Conservation (phyloP, 1,140 invertebrate genomes). For the Papilio polytes region DNA sequence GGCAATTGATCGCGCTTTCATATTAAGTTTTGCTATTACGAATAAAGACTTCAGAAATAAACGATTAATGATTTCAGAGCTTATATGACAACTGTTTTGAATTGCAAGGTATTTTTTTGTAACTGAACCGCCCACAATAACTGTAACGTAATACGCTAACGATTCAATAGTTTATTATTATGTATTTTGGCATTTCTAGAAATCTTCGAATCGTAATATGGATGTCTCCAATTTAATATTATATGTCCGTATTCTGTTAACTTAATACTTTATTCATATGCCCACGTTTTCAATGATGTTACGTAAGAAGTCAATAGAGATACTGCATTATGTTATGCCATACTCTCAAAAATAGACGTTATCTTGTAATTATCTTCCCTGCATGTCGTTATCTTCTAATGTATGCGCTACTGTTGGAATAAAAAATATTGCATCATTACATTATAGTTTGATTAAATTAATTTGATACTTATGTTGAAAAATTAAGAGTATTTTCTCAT, state of each 20-base stretch:
- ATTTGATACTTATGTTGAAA: neutral
- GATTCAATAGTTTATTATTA: neutral
- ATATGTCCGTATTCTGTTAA: neutral
- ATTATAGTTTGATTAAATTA: slow-evolving; percentile 20
- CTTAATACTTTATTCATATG: neutral
- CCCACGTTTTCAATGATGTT: neutral
- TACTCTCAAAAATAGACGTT: slow-evolving; percentile 24
- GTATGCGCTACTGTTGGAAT: slow-evolving; percentile 17
- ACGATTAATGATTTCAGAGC: neutral
- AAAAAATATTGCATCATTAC: slow-evolving; percentile 25
- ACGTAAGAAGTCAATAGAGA: slow-evolving; percentile 29
- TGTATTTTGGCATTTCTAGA: neutral
- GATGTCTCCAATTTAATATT: neutral
- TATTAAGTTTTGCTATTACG: slow-evolving; percentile 37
- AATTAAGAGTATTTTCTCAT: neutral
- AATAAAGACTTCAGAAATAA: neutral
- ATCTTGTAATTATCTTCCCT: slow-evolving; percentile 20
- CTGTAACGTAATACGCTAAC: neutral
- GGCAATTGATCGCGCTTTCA: slow-evolving; percentile 53
- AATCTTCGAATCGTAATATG: neutral
- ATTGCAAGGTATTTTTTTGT: neutral
- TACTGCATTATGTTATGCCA: slow-evolving; percentile 26
- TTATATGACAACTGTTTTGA: neutral
- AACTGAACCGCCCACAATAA: neutral
- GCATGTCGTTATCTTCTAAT: slow-evolving; percentile 28